Conservation (phyloP, 2,113 vertebrate species). For the Takifugu flavidus region DNA sequence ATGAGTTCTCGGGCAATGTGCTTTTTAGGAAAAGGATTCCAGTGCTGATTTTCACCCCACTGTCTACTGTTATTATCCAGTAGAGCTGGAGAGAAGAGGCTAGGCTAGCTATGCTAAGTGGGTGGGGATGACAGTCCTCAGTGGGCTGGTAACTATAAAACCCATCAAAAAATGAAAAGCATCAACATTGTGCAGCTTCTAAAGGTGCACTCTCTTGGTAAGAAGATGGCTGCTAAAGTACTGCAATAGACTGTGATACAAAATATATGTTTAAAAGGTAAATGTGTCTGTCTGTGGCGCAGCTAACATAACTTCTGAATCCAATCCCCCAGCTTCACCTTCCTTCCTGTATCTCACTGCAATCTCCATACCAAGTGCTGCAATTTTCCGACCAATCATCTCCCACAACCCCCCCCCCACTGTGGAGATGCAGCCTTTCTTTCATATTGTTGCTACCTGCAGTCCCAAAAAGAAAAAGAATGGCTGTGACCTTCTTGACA, state of each 20-base stretch:
- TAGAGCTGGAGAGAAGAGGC: too few relatives aligned
- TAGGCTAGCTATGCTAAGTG: too few relatives aligned
- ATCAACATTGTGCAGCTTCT: too few relatives aligned
- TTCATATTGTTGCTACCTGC: slow-evolving; percentile 38
- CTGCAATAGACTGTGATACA: not conserved
- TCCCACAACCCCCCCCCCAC: slow-evolving; percentile 14
- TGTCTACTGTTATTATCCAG: too few relatives aligned
- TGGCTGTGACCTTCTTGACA: slow-evolving; percentile 52
- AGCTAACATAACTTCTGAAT: slow-evolving; percentile 3
- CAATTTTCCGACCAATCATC: slow-evolving; percentile 36
- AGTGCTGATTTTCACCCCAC: too few relatives aligned
- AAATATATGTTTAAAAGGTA: not conserved
- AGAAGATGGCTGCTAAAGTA: too few relatives aligned
- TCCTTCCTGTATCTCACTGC: slow-evolving; percentile 14
- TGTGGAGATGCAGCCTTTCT: slow-evolving; percentile 21
- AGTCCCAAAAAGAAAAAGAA: slow-evolving; percentile 37
- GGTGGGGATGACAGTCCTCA: too few relatives aligned
- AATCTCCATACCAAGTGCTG: slow-evolving; percentile 51
- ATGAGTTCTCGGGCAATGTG: too few relatives aligned
- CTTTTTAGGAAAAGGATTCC: too few relatives aligned
- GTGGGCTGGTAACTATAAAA: too few relatives aligned
- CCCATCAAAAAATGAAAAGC: too few relatives aligned
- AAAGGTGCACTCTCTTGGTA: too few relatives aligned
- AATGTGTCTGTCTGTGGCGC: not conserved
- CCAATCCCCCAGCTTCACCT: slow-evolving; percentile 7